These are phyloP conservation scores for Sarcophaga rosellei DNA, from an alignment of 2,888 invertebrate species.

Conservation along the genomic window DNA sequence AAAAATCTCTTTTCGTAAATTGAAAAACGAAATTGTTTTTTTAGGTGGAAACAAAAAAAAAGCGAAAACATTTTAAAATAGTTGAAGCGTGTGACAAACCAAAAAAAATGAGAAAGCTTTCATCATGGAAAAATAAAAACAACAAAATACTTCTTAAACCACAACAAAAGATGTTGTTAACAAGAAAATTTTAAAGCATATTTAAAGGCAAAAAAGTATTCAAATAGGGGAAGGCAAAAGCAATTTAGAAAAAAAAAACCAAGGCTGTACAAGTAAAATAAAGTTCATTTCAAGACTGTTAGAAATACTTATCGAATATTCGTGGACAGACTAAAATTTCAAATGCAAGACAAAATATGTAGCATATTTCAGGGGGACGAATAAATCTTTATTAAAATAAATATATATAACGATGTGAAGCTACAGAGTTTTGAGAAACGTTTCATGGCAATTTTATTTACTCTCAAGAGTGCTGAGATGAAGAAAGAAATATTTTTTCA, in stretches of 20 bases:
- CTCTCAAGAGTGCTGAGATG: too few species aligned
- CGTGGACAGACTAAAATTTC: too few species aligned
- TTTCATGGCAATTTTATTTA: too few species aligned
- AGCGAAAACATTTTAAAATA: not conserved
- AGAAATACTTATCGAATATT: too few species aligned
- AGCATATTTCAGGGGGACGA: too few species aligned
- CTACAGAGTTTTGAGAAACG: too few species aligned
- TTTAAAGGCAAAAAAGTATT: not conserved
- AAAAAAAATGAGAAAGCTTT: not conserved
- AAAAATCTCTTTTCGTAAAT: conserved; percentile 37
- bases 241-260: not conserved
- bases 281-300: too few species aligned
- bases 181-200: not conserved
- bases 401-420: too few species aligned
- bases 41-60: not conserved
- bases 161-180: not conserved
- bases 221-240: not conserved
- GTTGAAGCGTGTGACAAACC: not conserved
- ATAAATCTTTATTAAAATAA: too few species aligned
- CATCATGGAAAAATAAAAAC: not conserved
- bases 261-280: too few species aligned
- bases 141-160: not conserved
- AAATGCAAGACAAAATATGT: too few species aligned
- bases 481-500: too few species aligned
- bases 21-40: conserved; percentile 28